Base-by-base conservation (phyloP, 2,797 vertebrate genomes). In the Basileuterus tristriatus region DNA sequence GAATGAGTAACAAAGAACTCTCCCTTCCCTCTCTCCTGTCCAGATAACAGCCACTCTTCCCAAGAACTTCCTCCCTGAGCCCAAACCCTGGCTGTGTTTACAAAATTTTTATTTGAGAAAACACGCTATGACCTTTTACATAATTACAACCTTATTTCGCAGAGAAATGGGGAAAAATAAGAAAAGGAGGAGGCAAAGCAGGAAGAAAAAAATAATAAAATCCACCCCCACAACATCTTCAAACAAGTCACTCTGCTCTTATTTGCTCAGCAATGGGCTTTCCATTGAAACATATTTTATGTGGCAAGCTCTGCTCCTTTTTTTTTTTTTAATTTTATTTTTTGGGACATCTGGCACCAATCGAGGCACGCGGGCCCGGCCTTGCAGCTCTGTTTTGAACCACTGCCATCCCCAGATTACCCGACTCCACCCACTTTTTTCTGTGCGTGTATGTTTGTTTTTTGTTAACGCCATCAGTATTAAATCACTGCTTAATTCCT, bases 301-400 rank as follows among this genome's bases (percentile, higher is more conserved):
- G 98, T 98, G 98, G 98, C 98, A 98, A 97, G 96, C 98, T 96
- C 96, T 94, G 97, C 97, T 97, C 92, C 87, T 79, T 92, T 30
- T 27, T 55, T 22, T 15, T 91, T 56, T 55, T 39, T 8, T 1
- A 19, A 65, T 77, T 95, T 84, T 84, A 92, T 93, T 97, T 97
- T 97, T 96, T 87, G 98, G 55, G 98, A 98, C 98, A 98, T 99
- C 98, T 99, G 99, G 99, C 99, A 99, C 98, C 98, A 98, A 98
- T 98, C 98, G 98, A 93, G 94, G 97, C 98, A 97, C 98, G 98
- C 98, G 98, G 95, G 97, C 97, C 98, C 94, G 92, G 96, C 97
- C 95, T 97, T 97, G 98, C 98, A 98, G 98, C 98, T 98, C 98
- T 95, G 75, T 98, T 98, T 96, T 99, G 98, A 98, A 98, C 97